These are phyloP conservation scores for Probosciger aterrimus DNA, from an alignment of 2,113 vertebrate species.

Conservation along the genomic window DNA sequence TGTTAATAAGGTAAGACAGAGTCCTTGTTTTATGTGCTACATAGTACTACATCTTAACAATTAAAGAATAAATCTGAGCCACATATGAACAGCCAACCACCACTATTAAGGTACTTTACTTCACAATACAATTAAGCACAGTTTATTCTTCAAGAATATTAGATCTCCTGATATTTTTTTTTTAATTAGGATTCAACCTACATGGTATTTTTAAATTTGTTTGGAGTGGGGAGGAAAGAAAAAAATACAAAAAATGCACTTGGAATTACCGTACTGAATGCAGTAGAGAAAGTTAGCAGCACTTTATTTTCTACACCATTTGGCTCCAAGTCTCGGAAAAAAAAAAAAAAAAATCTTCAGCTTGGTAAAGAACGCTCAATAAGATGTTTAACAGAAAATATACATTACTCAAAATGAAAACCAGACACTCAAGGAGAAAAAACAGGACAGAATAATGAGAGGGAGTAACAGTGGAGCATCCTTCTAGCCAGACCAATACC, in stretches of 20 bases:
- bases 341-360: neutral
- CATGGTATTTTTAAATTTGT: neutral
- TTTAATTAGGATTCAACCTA: neutral
- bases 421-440: neutral
- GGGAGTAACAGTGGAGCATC: neutral
- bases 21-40: neutral
- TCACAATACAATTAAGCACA: neutral
- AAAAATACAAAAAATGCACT: neutral
- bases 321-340: neutral
- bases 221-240: neutral
- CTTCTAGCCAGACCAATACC: neutral
- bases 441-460: neutral
- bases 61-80: neutral
- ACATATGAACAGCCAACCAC: neutral
- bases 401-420: conserved; percentile 23
- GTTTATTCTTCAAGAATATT: neutral
- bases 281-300: neutral
- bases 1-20: neutral
- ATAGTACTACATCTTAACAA: neutral
- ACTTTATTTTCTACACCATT: neutral
- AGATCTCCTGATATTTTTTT: neutral
- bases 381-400: conserved; percentile 32
- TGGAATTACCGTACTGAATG: neutral
- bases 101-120: neutral
- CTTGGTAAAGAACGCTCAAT: neutral